Conservation (phyloP, 2,797 vertebrate genomes). For the Sebastes reedi region DNA sequence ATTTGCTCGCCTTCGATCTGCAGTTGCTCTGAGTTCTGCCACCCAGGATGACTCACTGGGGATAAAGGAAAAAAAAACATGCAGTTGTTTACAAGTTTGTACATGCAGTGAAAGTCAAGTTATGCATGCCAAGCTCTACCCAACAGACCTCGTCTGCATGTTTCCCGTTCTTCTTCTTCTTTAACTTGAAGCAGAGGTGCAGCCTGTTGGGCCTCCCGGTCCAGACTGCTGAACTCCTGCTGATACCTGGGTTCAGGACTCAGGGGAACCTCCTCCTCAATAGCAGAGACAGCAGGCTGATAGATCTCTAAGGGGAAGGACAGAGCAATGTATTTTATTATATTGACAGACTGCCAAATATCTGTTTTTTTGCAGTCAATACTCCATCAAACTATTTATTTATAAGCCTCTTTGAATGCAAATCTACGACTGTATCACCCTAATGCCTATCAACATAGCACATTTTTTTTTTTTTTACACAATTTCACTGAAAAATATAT, state of each 20-base stretch:
- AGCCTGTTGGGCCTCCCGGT: not conserved
- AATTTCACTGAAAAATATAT: not conserved
- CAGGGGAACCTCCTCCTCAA: not conserved
- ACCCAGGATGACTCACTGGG: constrained; percentile 5
- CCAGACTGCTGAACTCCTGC: not conserved
- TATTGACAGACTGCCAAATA: not conserved
- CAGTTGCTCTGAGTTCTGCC: not conserved
- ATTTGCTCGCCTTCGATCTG: not conserved
- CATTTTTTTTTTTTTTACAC: not conserved
- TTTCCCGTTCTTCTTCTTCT: not conserved
- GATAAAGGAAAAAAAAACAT: not conserved
- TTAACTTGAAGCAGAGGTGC: not conserved
- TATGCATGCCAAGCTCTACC: not conserved
- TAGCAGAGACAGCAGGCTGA: not conserved
- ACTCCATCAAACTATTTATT: not conserved
- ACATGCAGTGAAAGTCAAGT: not conserved
- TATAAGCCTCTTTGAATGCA: not conserved
- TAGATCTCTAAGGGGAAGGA: not conserved
- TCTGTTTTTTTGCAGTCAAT: not conserved
- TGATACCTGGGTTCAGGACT: not conserved
- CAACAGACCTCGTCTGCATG: not conserved
- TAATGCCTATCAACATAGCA: not conserved
- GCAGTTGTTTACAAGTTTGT: constrained; percentile 2
- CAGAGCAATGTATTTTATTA: not conserved
- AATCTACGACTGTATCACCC: not conserved